Percentiles rank a stretch among this genome's conserved stretches.
phyloP scores from a whole-genome alignment of 2,888 invertebrate species.

The Drosophila anceps region DNA sequence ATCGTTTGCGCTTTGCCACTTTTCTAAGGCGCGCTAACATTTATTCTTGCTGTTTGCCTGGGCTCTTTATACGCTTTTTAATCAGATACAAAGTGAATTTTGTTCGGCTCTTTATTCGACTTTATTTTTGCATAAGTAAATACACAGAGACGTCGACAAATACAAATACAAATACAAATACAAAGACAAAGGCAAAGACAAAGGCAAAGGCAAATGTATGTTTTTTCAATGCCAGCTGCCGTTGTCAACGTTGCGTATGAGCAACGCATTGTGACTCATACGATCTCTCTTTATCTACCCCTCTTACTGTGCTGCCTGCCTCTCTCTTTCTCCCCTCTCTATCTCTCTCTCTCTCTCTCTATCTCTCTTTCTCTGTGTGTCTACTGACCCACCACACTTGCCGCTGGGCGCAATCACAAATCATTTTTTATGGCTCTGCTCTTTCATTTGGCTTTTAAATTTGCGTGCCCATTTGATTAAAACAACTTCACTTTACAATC shows the following conservation, averaged over 20 bases:
- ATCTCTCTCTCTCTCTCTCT: not conserved
- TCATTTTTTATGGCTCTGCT: slow-evolving; percentile 68
- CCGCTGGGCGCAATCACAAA: slow-evolving; percentile 44
- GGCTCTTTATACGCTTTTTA: slow-evolving; percentile 45
- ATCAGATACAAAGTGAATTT: slow-evolving; percentile 51
- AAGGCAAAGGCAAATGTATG: slow-evolving; percentile 26
- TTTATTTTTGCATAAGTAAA: slow-evolving; percentile 43
- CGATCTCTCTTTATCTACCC: slow-evolving; percentile 20
- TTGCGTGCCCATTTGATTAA: slow-evolving; percentile 68
- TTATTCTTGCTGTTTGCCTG: slow-evolving; percentile 29
- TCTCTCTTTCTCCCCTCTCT: not conserved
- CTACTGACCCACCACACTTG: slow-evolving; percentile 24
- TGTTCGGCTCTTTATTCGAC: not conserved
- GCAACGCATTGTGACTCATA: slow-evolving; percentile 54
- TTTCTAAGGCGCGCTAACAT: slow-evolving; percentile 36
- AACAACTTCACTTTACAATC: slow-evolving; percentile 25
- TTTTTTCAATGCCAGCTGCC: slow-evolving; percentile 42
- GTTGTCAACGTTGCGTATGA: slow-evolving; percentile 65
- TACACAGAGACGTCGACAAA: slow-evolving; percentile 34
- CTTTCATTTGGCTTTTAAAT: slow-evolving; percentile 63
- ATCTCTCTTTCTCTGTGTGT: not conserved
- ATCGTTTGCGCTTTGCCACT: slow-evolving; percentile 31
- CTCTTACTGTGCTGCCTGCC: not conserved
- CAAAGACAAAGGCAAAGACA: slow-evolving; percentile 28
- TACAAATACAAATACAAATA: slow-evolving; percentile 29